These are phyloP conservation scores for Lota lota DNA, from an alignment of 2,113 vertebrate genomes.

Conservation along the genomic window DNA sequence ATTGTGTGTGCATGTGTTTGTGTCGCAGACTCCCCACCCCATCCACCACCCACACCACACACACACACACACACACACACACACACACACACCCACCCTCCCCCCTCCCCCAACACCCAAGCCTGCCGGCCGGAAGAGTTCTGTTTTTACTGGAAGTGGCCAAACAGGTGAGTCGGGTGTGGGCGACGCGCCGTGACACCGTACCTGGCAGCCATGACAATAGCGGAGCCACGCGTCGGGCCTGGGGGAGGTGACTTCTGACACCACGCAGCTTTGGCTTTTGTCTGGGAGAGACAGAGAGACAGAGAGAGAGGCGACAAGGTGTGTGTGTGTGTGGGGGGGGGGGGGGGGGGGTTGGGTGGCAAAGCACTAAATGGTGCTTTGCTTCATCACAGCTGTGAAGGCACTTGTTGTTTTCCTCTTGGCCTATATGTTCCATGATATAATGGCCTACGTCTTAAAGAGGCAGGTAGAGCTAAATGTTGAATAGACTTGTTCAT, in stretches of 20 bases:
- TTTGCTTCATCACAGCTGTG: too few relatives aligned
- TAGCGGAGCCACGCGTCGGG: slow-evolving; percentile 53
- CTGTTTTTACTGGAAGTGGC: slow-evolving; percentile 41
- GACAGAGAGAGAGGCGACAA: too few relatives aligned
- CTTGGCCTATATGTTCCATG: too few relatives aligned
- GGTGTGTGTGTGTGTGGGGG: too few relatives aligned
- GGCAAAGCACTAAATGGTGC: too few relatives aligned
- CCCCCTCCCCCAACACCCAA: neutral
- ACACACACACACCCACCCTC: neutral
- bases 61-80: slow-evolving; percentile 1
- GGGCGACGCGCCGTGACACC: slow-evolving; percentile 44
- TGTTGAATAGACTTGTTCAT: slow-evolving; percentile 13
- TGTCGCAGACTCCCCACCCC: neutral
- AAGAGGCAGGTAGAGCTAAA: too few relatives aligned
- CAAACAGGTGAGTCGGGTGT: slow-evolving; percentile 70
- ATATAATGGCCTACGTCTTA: too few relatives aligned
- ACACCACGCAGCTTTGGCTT: slow-evolving; percentile 13
- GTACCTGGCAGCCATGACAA: slow-evolving; percentile 55
- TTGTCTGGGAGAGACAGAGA: slow-evolving; percentile 12
- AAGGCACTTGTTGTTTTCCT: too few relatives aligned
- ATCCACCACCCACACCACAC: neutral
- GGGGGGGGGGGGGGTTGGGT: too few relatives aligned
- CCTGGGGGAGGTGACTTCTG: slow-evolving; percentile 34
- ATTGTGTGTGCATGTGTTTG: slow-evolving; percentile 28
- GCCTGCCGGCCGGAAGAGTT: slow-evolving; percentile 27